Percentiles rank a stretch among this genome's conserved stretches.
These are phyloP conservation scores for Dysmachus trigonus DNA, from an alignment of 2,888 invertebrate species.

Conservation along the genomic window DNA sequence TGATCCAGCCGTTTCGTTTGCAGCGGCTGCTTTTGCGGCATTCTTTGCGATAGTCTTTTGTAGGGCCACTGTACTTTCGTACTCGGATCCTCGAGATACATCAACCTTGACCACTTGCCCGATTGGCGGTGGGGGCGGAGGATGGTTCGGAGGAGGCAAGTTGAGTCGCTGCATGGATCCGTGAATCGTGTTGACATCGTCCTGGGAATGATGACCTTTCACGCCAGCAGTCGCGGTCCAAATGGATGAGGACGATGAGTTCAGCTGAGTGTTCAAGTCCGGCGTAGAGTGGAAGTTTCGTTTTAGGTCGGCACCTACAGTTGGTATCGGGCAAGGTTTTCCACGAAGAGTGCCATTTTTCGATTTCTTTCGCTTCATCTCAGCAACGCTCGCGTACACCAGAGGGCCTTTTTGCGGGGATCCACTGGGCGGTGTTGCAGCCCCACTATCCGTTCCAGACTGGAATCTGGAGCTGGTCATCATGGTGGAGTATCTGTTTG, in stretches of 20 bases:
- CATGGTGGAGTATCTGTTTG: conserved; percentile 66
- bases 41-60: conserved; percentile 62
- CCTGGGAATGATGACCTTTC: conserved; percentile 75
- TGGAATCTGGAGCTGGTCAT: conserved; percentile 83
- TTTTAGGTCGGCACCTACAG: conserved; percentile 68
- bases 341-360: conserved; percentile 63
- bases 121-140: conserved; percentile 82
- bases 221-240: conserved; percentile 57
- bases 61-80: conserved; percentile 63
- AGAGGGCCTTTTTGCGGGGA: conserved; percentile 74
- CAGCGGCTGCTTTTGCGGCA: conserved; percentile 53
- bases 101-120: conserved; percentile 77
- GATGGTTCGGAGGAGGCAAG: conserved; percentile 81
- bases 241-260: conserved; percentile 61
- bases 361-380: conserved; percentile 85
- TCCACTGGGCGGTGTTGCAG: conserved; percentile 69
- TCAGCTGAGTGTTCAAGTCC: conserved; percentile 72
- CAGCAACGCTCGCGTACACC: conserved; percentile 93
- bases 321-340: conserved; percentile 63
- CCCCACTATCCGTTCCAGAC: conserved; percentile 68
- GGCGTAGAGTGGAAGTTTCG: conserved; percentile 92
- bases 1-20: conserved; percentile 53
- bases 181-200: conserved; percentile 70
- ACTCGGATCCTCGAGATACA: conserved; percentile 66
- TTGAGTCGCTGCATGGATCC: conserved; percentile 65